phyloP scores from a whole-genome alignment of 1,140 invertebrate genomes.

The Thalassaphorura encarpata region DNA sequence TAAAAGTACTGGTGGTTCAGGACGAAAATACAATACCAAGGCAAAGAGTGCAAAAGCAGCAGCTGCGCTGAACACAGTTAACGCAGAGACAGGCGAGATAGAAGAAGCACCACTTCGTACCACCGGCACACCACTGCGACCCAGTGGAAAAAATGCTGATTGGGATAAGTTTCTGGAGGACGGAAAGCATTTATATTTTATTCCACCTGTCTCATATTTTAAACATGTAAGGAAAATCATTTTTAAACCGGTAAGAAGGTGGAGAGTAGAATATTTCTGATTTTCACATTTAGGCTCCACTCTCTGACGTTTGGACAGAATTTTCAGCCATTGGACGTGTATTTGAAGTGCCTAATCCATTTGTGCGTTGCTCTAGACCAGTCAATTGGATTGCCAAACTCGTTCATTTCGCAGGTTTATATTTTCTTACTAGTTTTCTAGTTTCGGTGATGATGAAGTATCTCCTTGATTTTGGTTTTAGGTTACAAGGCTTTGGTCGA shows the following conservation, averaged over 20 bases:
- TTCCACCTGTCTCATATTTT: slow-evolving; percentile 8
- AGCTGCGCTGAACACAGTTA: no score
- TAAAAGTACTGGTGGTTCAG: no score
- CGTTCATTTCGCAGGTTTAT: slow-evolving; percentile 11
- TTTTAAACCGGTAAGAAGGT: neutral
- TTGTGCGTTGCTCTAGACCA: neutral
- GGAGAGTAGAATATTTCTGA: neutral
- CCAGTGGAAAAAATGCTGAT: neutral
- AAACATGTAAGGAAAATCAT: slow-evolving; percentile 6
- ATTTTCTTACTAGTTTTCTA: neutral
- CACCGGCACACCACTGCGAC: neutral
- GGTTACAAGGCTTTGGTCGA: slow-evolving; percentile 12
- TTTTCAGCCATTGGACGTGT: neutral
- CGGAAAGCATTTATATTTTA: neutral
- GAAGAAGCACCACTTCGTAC: no score
- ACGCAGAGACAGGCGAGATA: no score
- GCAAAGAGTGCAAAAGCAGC: no score
- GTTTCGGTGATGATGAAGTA: neutral
- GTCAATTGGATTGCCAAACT: slow-evolving; percentile 18
- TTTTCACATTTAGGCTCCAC: slow-evolving; percentile 7
- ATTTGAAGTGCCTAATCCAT: slow-evolving; percentile 14
- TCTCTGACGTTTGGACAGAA: slow-evolving; percentile 8
- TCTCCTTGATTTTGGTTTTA: neutral
- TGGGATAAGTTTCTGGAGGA: slow-evolving; percentile 5
- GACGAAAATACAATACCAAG: no score